Evolutionary conservation across 2,888 invertebrate species (phyloP).

Genomic region (Malthinus seriepunctatus): DNA sequence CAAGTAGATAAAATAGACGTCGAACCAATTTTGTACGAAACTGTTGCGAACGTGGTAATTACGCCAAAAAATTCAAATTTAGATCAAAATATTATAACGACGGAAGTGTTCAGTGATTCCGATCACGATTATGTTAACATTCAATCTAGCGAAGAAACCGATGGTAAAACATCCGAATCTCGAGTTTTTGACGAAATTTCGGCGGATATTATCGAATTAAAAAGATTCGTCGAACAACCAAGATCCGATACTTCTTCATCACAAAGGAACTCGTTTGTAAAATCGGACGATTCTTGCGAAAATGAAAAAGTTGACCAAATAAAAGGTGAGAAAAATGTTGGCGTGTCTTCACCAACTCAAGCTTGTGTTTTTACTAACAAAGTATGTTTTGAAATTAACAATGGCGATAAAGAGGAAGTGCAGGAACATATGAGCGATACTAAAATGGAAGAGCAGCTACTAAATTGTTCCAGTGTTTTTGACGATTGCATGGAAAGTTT

Average conservation of each 20-base stretch:
- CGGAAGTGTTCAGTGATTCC: conserved; percentile 37
- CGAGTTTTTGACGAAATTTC: not conserved
- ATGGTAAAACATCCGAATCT: not conserved
- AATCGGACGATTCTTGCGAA: not conserved
- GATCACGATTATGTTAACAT: conserved; percentile 47
- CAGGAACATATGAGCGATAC: not conserved
- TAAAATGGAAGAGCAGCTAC: not conserved
- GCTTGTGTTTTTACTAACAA: conserved; percentile 28
- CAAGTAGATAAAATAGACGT: conserved; percentile 41
- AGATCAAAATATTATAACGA: conserved; percentile 27
- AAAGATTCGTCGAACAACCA: no score
- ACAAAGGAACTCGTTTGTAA: no score
- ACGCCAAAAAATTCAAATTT: conserved; percentile 38
- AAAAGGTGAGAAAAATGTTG: conserved; percentile 51
- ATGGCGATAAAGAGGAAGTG: not conserved
- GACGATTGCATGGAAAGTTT: conserved; percentile 35
- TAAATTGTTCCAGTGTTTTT: not conserved
- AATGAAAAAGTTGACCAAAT: conserved; percentile 17
- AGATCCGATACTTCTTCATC: no score
- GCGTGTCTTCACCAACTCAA: conserved; percentile 40
- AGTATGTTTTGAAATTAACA: conserved; percentile 11
- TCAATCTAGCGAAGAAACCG: conserved; percentile 40
- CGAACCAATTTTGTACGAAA: conserved; percentile 39
- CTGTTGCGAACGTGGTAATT: conserved; percentile 48
- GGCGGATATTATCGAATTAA: not conserved